phyloP scores from a whole-genome alignment of 2,113 vertebrate species.

The Typhlomys cinereus region DNA sequence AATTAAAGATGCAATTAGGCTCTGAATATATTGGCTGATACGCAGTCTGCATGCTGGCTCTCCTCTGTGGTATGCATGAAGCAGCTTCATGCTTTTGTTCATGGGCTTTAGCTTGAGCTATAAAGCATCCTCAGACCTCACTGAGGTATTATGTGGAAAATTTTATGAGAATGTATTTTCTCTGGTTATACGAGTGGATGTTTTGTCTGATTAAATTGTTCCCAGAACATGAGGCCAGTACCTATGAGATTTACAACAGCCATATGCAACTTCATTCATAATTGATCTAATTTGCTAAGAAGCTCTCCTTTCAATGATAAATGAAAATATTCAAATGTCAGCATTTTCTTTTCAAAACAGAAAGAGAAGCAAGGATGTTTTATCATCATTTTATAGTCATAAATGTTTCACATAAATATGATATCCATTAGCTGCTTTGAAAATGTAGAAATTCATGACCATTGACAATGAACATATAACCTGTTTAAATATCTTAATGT shows the following conservation, averaged over 20 bases:
- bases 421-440: background rate
- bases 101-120: background rate
- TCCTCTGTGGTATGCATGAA: background rate
- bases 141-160: slow-evolving; percentile 30
- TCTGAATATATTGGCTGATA: slow-evolving; percentile 57
- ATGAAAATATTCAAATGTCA: slow-evolving; percentile 61
- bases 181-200: slow-evolving; percentile 56
- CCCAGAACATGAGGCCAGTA: slow-evolving; percentile 73
- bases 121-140: slow-evolving; percentile 41
- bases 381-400: slow-evolving; percentile 38
- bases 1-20: slow-evolving; percentile 75
- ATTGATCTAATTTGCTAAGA: slow-evolving; percentile 75
- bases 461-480: background rate
- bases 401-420: slow-evolving; percentile 41
- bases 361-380: background rate
- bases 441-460: slow-evolving; percentile 43
- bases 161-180: slow-evolving; percentile 59
- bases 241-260: slow-evolving; percentile 59
- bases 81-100: background rate
- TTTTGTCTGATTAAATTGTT: slow-evolving; percentile 69
- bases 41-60: slow-evolving; percentile 54
- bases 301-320: slow-evolving; percentile 56
- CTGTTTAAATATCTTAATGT: slow-evolving; percentile 10
- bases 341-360: slow-evolving; percentile 11
- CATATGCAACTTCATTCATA: slow-evolving; percentile 65